Conservation (phyloP, 2,888 invertebrate species). For the Macrosoma leucophasiata region DNA sequence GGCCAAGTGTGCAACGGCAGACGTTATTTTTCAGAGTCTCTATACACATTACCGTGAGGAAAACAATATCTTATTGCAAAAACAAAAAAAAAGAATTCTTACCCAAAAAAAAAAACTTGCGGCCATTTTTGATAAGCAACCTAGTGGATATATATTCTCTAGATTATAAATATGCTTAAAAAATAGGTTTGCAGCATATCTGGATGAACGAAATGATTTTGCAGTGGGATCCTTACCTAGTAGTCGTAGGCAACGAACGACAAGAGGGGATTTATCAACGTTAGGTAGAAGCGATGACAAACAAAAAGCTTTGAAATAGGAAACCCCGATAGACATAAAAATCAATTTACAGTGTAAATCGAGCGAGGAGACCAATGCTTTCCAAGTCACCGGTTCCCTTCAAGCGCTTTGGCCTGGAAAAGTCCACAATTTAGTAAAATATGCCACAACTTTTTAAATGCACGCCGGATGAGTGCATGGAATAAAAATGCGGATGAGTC, state of each 20-base stretch:
- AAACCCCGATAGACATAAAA: constrained; percentile 47
- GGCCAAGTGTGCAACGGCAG: too few species aligned
- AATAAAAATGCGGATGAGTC: constrained; percentile 17
- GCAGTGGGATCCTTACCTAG: too few species aligned
- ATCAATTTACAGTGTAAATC: constrained; percentile 72
- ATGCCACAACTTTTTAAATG: constrained; percentile 25
- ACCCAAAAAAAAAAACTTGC: too few species aligned
- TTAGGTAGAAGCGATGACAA: constrained; percentile 30
- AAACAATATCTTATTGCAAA: constrained; percentile 3
- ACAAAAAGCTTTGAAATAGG: constrained; percentile 35
- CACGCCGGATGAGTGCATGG: constrained; percentile 15
- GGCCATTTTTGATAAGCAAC: too few species aligned
- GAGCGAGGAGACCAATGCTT: constrained; percentile 65
- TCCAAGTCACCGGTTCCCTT: constrained; percentile 64
- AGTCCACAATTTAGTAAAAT: constrained; percentile 49
- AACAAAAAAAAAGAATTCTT: too few species aligned
- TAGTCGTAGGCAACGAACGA: constrained; percentile 3
- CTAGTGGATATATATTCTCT: too few species aligned
- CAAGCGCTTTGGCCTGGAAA: constrained; percentile 59
- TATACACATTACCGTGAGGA: too few species aligned
- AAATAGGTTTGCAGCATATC: too few species aligned
- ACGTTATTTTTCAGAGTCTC: too few species aligned
- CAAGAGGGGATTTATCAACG: constrained; percentile 21
- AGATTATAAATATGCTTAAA: too few species aligned
- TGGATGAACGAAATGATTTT: too few species aligned